Base-by-base conservation (phyloP, 2,888 invertebrate species). In the Anaspis maculata region DNA sequence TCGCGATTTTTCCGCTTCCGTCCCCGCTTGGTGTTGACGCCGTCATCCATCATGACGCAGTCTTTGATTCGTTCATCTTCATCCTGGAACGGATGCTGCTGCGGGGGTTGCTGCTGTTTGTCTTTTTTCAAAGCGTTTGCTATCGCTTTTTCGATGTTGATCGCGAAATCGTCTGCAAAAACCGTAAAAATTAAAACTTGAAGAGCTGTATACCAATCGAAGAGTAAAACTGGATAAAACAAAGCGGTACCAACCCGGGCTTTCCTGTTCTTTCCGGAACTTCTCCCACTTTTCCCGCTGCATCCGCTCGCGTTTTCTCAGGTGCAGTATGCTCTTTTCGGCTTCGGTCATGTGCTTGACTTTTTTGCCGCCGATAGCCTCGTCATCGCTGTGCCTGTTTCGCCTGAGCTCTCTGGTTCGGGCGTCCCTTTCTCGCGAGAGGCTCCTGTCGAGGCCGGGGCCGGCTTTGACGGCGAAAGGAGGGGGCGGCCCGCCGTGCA, bases 141-240 rank as follows among this genome's bases (percentile, higher is more conserved):
- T 42, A 87, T 77, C 7, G 83, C 82, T 58, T 83, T 83, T 61
- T 86, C 85, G 46, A 87, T 77, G 53, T 76, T 79, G 29, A 79
- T 77, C 11, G 84, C 85, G 69, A 83, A 85, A 66, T 87, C 86
- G 58, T 86, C 86, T 19, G 19, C 19, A 19, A 19, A 19, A 19
- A 19, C 23, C 52, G 54, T 52, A 25, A 3, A 47, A 46, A 30
- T 32, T 12, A 30, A 26, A 30, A 27, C 25, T 16, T 19, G 19
- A 19, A 19, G 9, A 19, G n/a, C n/a, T n/a, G n/a, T n/a, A n/a
- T n/a, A n/a, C n/a, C n/a, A n/a, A n/a, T n/a, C n/a, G n/a, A n/a
- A n/a, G n/a, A n/a, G n/a, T n/a, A n/a, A n/a, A n/a, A n/a, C n/a
- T n/a, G n/a, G n/a, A n/a, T n/a, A n/a, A n/a, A n/a, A n/a, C n/a